These are phyloP conservation scores for Eospalax fontanierii DNA, from an alignment of 2,797 vertebrate genomes.

Conservation along the genomic window DNA sequence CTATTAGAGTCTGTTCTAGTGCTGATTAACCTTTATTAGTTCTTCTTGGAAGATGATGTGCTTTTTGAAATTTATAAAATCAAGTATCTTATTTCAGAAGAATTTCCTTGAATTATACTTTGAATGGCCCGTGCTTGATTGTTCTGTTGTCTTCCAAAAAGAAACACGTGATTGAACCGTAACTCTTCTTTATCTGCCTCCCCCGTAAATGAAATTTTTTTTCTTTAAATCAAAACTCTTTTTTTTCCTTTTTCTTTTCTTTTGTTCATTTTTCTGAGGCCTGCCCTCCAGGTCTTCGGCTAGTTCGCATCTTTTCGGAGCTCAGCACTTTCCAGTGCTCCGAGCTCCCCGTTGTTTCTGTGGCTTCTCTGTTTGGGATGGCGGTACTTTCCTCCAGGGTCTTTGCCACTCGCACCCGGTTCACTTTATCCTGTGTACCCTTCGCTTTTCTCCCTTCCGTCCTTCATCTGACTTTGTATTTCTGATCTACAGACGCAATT, in stretches of 20 bases:
- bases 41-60: constrained; percentile 34
- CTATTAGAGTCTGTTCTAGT: constrained; percentile 4
- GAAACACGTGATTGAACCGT: neutral
- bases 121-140: constrained; percentile 1
- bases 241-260: neutral
- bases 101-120: constrained; percentile 58
- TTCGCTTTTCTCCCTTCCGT: neutral
- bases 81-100: constrained; percentile 61
- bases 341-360: too few relatives aligned
- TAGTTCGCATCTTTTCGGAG: neutral
- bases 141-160: constrained; percentile 27
- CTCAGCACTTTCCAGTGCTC: neutral
- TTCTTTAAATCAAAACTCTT: neutral
- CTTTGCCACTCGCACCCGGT: neutral
- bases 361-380: too few relatives aligned
- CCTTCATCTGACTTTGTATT: neutral
- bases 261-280: neutral
- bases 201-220: neutral
- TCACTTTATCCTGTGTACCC: neutral
- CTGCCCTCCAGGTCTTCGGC: neutral
- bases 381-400: too few relatives aligned
- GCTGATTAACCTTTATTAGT: constrained; percentile 1
- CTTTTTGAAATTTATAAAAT: constrained; percentile 41
- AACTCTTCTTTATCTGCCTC: neutral
- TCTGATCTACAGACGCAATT: neutral